These are phyloP conservation scores for Alviniconcha strummeri DNA, from an alignment of 2,888 invertebrate genomes.

Conservation along the genomic window DNA sequence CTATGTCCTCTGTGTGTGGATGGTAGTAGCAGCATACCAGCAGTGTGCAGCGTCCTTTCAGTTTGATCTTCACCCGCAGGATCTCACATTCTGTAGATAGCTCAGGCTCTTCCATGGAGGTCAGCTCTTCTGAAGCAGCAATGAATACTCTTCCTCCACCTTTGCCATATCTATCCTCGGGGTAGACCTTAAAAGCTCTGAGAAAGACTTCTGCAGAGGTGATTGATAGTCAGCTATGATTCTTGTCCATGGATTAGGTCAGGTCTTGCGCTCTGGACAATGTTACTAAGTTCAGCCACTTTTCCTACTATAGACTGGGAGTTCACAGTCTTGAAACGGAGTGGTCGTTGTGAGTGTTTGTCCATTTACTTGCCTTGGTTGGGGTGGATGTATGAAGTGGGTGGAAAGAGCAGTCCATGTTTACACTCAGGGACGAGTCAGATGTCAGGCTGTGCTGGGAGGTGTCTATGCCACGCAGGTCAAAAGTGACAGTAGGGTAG, in stretches of 20 bases:
- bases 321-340: not conserved
- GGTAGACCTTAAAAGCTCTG: not conserved
- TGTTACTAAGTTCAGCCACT: not conserved
- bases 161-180: not conserved
- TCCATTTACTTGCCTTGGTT: too few relatives aligned
- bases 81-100: not conserved
- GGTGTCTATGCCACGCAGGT: conserved; percentile 15
- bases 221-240: not conserved
- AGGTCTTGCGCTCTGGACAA: not conserved
- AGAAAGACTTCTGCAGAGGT: not conserved
- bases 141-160: conserved; percentile 6
- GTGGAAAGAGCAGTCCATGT: not conserved
- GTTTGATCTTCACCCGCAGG: conserved; percentile 19
- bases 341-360: not conserved
- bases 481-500: conserved; percentile 3
- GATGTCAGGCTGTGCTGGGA: not conserved
- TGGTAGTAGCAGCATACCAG: conserved; percentile 15
- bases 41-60: conserved; percentile 23
- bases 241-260: not conserved
- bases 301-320: not conserved
- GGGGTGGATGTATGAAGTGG: not conserved
- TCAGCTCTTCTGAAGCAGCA: not conserved
- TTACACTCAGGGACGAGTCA: not conserved
- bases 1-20: conserved; percentile 15
- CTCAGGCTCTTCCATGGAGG: not conserved